phyloP scores from a whole-genome alignment of 2,888 invertebrate genomes.

The Platerodrilus igneus region DNA sequence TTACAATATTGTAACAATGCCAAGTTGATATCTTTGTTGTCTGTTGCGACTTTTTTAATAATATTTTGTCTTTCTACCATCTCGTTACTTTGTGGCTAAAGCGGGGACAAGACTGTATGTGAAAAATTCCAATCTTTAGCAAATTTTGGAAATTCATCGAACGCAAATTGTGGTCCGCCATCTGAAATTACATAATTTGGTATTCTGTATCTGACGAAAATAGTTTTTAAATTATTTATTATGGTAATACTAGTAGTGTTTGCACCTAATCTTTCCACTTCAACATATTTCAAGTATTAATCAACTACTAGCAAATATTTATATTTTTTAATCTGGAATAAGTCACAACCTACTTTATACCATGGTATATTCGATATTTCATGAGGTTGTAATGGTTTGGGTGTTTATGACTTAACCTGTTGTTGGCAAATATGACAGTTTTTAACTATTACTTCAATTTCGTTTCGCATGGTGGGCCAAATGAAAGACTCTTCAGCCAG shows the following conservation, averaged over 20 bases:
- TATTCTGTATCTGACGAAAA: conserved; percentile 12
- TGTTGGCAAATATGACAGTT: conserved; percentile 22
- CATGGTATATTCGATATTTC: conserved; percentile 7
- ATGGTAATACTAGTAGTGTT: conserved; percentile 6
- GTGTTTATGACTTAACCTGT: neutral
- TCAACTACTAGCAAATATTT: conserved; percentile 7
- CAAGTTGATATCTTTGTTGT: conserved; percentile 11
- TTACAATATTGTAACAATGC: conserved; percentile 11
- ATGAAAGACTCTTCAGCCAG: conserved; percentile 27
- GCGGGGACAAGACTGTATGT: conserved; percentile 7
- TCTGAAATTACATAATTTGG: conserved; percentile 12
- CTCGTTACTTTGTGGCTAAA: conserved; percentile 10
- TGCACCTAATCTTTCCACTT: conserved; percentile 5
- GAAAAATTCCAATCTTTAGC: conserved; percentile 8
- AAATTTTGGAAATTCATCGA: conserved; percentile 6
- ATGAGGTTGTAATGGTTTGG: neutral
- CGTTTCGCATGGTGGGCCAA: conserved; percentile 28
- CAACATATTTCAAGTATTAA: conserved; percentile 10
- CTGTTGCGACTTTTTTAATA: conserved; percentile 10
- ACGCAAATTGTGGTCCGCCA: conserved; percentile 9
- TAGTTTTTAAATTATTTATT: conserved; percentile 7
- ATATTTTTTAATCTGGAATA: neutral
- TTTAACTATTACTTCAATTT: conserved; percentile 24
- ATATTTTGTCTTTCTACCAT: conserved; percentile 9
- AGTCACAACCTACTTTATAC: conserved; percentile 1